Base-by-base conservation (phyloP, 2,888 invertebrate genomes). In the Calameuta idolon region DNA sequence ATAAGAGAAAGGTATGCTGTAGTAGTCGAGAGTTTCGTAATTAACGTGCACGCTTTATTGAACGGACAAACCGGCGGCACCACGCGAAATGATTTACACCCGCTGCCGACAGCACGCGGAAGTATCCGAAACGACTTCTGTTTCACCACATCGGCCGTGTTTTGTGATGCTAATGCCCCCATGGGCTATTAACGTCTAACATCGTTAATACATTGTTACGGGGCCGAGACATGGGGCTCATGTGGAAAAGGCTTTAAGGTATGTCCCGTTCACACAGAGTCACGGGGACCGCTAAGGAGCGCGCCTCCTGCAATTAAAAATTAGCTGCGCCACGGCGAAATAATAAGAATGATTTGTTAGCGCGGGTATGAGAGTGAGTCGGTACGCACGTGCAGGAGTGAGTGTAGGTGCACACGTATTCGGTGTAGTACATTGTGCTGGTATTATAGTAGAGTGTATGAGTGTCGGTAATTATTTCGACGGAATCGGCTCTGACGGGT, bases 401-500 rank as follows among this genome's bases (percentile, higher is more conserved):
- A 23, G 15, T 55, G 55, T 23, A 23, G 40, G 40, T 55, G 5
- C 23, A 55, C 40, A 23, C 9, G 23, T 55, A 55, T 23, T 23
- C 23, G 15, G 55, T 9, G 23, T 23, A 9, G 55, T 55, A 55
- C 23, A 55, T 23, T 55, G 55, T 55, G 23, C 9, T 9, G 23
- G 55, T 23, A 55, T 23, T 9, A 2, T 2, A 2, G 55, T 9
- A 55, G 23, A 55, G 9, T 55, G 23, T 55, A 55, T 78, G 83
- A 83, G 85, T 81, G 84, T 79, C 80, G 83, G 87, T 87, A 87
- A 87, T 87, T 87, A 87, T 87, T 87, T 87, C 87, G 85, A 86
- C 84, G 87, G 87, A 87, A 87, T 87, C 85, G 83, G 82, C 84
- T 86, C 84, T 83, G 86, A 85, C 83, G 85, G 85, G 85, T 83